Conservation (phyloP, 2,113 vertebrate genomes). For the Sander vitreus region DNA sequence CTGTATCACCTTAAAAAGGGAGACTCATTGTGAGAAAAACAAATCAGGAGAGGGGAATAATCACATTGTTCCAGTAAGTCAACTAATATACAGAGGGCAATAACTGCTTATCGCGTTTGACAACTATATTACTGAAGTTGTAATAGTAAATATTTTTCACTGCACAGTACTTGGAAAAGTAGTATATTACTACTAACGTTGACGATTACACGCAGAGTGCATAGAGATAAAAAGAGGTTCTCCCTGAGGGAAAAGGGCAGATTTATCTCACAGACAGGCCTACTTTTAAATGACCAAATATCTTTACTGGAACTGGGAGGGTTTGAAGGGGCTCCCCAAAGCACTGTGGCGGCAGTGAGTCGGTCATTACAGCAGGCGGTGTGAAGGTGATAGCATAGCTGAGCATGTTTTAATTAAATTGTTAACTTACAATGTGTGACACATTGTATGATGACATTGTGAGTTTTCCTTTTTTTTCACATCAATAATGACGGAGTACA, state of each 20-base stretch:
- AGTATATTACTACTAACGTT: background rate
- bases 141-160: slow-evolving; percentile 9
- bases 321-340: slow-evolving; percentile 33
- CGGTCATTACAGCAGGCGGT: background rate
- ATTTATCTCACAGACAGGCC: slow-evolving; percentile 63
- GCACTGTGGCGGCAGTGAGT: background rate
- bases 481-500: background rate
- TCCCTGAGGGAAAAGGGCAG: slow-evolving; percentile 64
- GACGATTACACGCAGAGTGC: slow-evolving; percentile 49
- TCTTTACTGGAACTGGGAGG: slow-evolving; percentile 22
- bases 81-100: background rate
- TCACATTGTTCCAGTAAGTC: background rate
- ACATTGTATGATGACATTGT: background rate
- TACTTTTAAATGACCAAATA: slow-evolving; percentile 61
- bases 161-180: background rate
- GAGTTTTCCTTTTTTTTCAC: background rate
- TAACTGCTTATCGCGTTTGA: background rate
- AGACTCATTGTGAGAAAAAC: slow-evolving; percentile 17
- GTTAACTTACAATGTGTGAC: background rate
- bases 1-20: background rate
- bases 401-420: slow-evolving; percentile 19
- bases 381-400: slow-evolving; percentile 10
- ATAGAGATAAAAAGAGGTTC: slow-evolving; percentile 56
- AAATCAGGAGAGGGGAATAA: background rate
- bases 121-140: background rate